Percentiles rank a stretch among this genome's conserved stretches.
phyloP scores from a whole-genome alignment of 2,797 vertebrate genomes.

The Oceanodroma leucorhoa region DNA sequence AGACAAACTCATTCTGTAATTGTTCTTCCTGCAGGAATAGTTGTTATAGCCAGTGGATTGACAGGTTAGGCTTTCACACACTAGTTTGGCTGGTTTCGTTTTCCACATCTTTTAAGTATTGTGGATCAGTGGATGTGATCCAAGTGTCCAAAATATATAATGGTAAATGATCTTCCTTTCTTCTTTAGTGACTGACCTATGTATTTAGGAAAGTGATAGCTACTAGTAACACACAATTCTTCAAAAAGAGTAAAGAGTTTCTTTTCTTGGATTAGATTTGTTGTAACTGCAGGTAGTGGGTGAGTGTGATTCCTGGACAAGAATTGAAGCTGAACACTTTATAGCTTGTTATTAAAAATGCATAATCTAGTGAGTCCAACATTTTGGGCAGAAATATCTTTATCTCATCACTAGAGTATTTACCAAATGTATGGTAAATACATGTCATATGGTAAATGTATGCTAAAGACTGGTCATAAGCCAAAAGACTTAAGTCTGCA shows the following conservation, averaged over 20 bases:
- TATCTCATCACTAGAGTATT: not conserved
- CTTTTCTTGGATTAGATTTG: not conserved
- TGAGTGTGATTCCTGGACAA: not conserved
- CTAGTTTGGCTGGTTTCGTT: not conserved
- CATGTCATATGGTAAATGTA: not conserved
- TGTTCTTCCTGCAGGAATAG: not conserved
- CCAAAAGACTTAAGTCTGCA: not conserved
- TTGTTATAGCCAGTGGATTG: not conserved
- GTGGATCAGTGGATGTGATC: not conserved
- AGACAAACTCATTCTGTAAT: not conserved
- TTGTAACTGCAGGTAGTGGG: not conserved
- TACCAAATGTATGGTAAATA: not conserved
- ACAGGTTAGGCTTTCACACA: not conserved
- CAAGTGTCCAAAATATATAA: not conserved
- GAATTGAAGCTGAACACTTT: not conserved
- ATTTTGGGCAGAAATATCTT: not conserved
- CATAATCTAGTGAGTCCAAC: not conserved
- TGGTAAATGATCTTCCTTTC: not conserved
- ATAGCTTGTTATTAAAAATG: not conserved
- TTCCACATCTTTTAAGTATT: not conserved
- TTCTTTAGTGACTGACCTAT: not conserved
- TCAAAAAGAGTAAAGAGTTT: not conserved
- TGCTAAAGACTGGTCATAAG: not conserved
- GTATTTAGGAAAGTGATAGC: not conserved
- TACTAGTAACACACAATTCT: not conserved